Evolutionary conservation across 1,140 invertebrate species (phyloP), one percentile per base, ranked within the genome.

Genomic region (Acromyrmex charruanus): DNA sequence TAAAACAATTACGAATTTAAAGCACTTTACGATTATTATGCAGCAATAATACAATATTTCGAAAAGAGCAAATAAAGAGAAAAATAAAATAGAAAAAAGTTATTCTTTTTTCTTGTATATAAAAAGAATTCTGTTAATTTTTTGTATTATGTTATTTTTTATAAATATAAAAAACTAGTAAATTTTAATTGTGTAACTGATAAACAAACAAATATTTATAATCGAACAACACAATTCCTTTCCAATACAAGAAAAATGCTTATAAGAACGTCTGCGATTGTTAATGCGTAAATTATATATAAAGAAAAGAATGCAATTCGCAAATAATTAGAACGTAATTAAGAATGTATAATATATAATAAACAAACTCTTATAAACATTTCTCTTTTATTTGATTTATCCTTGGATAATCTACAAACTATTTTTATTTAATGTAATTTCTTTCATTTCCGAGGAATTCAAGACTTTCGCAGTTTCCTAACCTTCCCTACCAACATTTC

Each of bases 151-250:
- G 1, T 58, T 58, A 7, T 72, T 53, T 35, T 35, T 31, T 18
- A 51, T 44, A 44, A 44, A 44, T 44, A 21, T 71, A 71, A 16
- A 12, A 31, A 71, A 53, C 0, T 4, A 58, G 0, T n/a, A 35
- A 74, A 51, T 58, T 58, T 74, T 58, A 74, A 58, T 59, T 35
- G 12, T 75, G 14, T n/a, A 31, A 66, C 61, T 18, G 18, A 44
- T n/a, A 25, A 12, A 44, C 39, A 21, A 14, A 77, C 12, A n/a
- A 79, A 21, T 28, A 63, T 79, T 16, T 10, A 28, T 16, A 12
- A 49, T 0, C 12, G 6, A 58, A 44, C 16, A 35, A 16, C 2
- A 51, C 44, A 35, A 39, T 39, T 44, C 10, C 10, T 44, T 44
- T 10, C 9, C 9, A 44, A 44, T 44, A 44, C 39, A 44, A 44